Percentiles rank a stretch among this genome's conserved stretches.
Conservation (phyloP, 2,888 invertebrate genomes). For the Ypsolopha sequella region DNA sequence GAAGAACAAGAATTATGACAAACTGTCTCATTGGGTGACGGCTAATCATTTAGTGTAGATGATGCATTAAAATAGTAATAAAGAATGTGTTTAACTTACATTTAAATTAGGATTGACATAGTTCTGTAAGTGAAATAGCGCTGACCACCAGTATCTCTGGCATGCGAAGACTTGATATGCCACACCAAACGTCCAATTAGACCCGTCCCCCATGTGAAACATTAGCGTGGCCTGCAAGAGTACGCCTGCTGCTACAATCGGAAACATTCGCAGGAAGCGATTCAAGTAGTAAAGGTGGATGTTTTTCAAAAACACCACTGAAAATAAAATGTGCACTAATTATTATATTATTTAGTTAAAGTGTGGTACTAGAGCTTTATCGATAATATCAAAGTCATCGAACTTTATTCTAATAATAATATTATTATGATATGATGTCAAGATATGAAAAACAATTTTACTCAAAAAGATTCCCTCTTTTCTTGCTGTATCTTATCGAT, state of each 20-base stretch:
- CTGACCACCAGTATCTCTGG: constrained; percentile 25
- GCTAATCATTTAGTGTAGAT: background rate
- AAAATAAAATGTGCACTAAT: no score
- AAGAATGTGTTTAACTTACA: constrained; percentile 8
- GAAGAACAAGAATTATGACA: background rate
- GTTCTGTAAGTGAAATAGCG: constrained; percentile 24
- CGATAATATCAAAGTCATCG: no score
- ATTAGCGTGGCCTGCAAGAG: constrained; percentile 36
- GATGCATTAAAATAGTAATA: background rate
- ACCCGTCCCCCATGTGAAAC: constrained; percentile 36
- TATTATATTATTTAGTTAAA: no score
- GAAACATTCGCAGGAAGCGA: constrained; percentile 44
- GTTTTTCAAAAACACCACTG: constrained; percentile 34
- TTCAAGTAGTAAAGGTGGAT: constrained; percentile 45
- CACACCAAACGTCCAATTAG: constrained; percentile 23
- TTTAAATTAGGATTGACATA: constrained; percentile 12
- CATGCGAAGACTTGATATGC: constrained; percentile 18
- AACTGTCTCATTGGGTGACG: background rate
- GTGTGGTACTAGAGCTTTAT: no score
- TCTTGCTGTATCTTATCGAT: no score
- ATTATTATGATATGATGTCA: no score
- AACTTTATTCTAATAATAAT: no score
- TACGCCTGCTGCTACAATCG: constrained; percentile 30
- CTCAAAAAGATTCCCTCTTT: no score
- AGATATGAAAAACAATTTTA: no score